Conservation (phyloP, 2,113 vertebrate species). For the Phalacrocorax aristotelis region DNA sequence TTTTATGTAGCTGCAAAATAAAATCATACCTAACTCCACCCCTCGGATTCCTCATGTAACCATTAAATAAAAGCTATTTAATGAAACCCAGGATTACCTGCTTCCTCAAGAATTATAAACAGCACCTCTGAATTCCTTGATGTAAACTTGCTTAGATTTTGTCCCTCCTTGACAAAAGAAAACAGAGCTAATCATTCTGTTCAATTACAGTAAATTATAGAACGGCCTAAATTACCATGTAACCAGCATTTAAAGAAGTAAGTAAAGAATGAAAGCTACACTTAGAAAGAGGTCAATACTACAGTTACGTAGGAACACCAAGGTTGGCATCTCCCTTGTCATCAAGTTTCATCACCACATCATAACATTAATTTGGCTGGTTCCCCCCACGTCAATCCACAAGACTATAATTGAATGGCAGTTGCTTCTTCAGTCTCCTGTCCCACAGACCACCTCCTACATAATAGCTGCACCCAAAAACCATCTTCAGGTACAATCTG, state of each 20-base stretch:
- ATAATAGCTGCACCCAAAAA: neutral
- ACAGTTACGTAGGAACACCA: neutral
- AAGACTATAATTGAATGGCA: neutral
- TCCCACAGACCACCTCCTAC: neutral
- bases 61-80: neutral
- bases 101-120: neutral
- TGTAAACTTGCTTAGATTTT: neutral
- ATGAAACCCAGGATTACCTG: neutral
- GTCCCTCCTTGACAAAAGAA: neutral
- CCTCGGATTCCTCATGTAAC: neutral
- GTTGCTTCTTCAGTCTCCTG: neutral
- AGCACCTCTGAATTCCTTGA: neutral
- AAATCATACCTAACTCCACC: neutral
- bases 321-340: slow-evolving; percentile 15
- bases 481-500: neutral
- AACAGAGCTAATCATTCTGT: neutral
- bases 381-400: neutral
- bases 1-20: neutral
- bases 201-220: neutral
- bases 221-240: neutral
- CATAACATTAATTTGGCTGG: neutral
- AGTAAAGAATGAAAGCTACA: neutral
- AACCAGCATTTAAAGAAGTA: neutral
- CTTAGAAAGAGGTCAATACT: neutral
- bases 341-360: slow-evolving; percentile 9